Conservation (phyloP, 1,140 invertebrate species). For the Lerema accius region DNA sequence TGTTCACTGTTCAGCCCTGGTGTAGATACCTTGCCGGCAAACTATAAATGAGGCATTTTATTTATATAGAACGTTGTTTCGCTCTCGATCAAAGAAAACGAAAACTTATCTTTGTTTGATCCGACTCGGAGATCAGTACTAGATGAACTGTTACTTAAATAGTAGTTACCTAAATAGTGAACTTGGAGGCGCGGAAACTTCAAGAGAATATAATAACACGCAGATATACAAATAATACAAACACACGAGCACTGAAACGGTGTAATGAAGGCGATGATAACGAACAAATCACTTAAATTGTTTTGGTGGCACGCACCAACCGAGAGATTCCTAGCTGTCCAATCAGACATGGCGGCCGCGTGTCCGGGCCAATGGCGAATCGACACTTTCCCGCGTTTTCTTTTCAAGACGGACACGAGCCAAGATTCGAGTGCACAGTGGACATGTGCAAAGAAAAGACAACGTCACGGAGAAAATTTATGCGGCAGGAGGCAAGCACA, state of each 20-base stretch:
- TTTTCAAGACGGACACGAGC: slow-evolving; percentile 13
- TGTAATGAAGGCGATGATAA: slow-evolving; percentile 7
- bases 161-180: too few relatives aligned
- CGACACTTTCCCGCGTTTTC: slow-evolving; percentile 20
- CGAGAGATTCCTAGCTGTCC: slow-evolving; percentile 8
- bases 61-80: too few relatives aligned
- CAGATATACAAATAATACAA: not conserved
- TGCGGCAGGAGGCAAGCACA: slow-evolving; percentile 41
- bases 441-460: slow-evolving; percentile 7
- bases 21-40: too few relatives aligned
- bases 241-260: slow-evolving; percentile 12
- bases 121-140: too few relatives aligned
- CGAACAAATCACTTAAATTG: slow-evolving; percentile 7
- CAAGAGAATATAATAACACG: too few relatives aligned
- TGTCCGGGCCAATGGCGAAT: not conserved
- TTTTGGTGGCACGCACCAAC: slow-evolving; percentile 9
- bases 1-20: too few relatives aligned
- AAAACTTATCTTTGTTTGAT: too few relatives aligned
- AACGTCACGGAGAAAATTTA: slow-evolving; percentile 31
- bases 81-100: too few relatives aligned
- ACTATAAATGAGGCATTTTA: too few relatives aligned
- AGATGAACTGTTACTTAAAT: too few relatives aligned
- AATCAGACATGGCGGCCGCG: slow-evolving; percentile 2
- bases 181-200: too few relatives aligned
- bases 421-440: slow-evolving; percentile 8